Evolutionary conservation across 1,140 invertebrate genomes (phyloP).

Genomic region (Drosophila sp.): DNA sequence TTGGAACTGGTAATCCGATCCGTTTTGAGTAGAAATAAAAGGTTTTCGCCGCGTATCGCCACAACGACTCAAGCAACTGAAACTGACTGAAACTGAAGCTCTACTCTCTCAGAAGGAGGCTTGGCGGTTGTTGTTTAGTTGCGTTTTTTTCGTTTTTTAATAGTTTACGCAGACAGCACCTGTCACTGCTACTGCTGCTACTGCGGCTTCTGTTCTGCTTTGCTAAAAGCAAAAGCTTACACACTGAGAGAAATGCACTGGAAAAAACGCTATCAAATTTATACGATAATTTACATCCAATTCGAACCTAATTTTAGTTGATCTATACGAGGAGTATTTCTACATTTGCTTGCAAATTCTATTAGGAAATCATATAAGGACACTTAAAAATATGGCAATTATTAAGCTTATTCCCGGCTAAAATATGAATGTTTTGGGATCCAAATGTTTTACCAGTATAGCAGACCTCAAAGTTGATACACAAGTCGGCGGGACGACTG

Average conservation of each 20-base stretch:
- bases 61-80: constrained; percentile 17
- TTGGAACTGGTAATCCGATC: background rate
- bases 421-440: too few relatives aligned
- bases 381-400: too few relatives aligned
- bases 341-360: too few relatives aligned
- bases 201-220: constrained; percentile 4
- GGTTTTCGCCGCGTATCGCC: constrained; percentile 6
- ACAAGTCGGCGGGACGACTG: too few relatives aligned
- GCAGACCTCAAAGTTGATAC: too few relatives aligned
- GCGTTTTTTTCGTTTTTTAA: background rate
- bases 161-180: constrained; percentile 12
- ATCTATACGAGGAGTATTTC: too few relatives aligned
- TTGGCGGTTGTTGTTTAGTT: constrained; percentile 7
- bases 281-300: too few relatives aligned
- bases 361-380: too few relatives aligned
- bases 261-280: background rate
- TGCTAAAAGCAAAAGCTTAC: background rate
- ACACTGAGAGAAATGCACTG: background rate
- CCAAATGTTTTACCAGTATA: too few relatives aligned
- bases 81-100: constrained; percentile 21
- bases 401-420: too few relatives aligned
- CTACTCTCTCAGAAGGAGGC: constrained; percentile 11
- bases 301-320: too few relatives aligned
- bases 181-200: constrained; percentile 3
- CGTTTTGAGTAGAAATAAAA: background rate